A percentile compares a stretch with the other conserved stretches of the same genome.
phyloP scores from a whole-genome alignment of 2,888 invertebrate genomes.

The Cyaniris semiargus region DNA sequence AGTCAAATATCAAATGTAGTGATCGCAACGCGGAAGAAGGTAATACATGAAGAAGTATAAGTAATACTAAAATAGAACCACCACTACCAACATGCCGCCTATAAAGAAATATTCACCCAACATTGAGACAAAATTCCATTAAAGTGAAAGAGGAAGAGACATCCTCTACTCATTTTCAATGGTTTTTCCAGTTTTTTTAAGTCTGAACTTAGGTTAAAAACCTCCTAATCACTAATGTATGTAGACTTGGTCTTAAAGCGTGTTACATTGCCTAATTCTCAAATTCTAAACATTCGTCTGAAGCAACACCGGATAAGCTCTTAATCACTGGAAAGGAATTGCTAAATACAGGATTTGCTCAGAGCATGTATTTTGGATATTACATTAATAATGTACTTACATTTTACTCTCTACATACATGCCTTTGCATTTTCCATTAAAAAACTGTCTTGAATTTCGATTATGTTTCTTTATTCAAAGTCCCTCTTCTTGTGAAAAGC shows the following conservation, averaged over 20 bases:
- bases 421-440: neutral
- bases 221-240: neutral
- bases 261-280: neutral
- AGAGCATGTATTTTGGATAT: neutral
- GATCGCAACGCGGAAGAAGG: neutral
- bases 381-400: neutral
- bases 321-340: slow-evolving; percentile 10
- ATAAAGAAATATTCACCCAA: too few relatives aligned
- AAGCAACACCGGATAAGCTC: neutral
- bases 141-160: too few relatives aligned
- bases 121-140: too few relatives aligned
- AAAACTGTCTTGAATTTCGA: neutral
- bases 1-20: neutral
- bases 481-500: too few relatives aligned
- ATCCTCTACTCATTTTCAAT: too few relatives aligned
- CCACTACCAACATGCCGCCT: too few relatives aligned
- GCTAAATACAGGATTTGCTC: neutral
- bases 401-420: neutral
- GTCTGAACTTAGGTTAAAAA: too few relatives aligned
- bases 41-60: neutral
- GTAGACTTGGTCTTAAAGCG: neutral
- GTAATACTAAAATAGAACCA: too few relatives aligned
- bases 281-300: neutral
- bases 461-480: too few relatives aligned
- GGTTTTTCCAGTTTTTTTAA: too few relatives aligned